Evolutionary conservation across 2,888 invertebrate species (phyloP).

Genomic region (Andricus curvator): DNA sequence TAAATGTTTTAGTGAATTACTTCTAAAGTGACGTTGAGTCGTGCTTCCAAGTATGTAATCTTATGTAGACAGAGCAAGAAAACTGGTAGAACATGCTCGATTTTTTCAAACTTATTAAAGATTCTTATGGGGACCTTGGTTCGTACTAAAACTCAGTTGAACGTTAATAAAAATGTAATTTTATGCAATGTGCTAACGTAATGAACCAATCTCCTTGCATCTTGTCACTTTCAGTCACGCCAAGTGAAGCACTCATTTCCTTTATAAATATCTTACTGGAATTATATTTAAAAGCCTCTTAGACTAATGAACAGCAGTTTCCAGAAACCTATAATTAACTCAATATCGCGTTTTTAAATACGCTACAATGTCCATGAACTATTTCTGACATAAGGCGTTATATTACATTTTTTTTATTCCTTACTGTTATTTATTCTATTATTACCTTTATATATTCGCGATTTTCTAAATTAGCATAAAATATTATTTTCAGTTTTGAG

Average conservation of each 20-base stretch:
- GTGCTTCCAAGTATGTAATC: constrained; percentile 5
- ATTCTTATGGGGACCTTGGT: not conserved
- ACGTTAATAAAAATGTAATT: constrained; percentile 24
- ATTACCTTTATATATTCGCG: too few relatives aligned
- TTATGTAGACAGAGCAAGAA: constrained; percentile 14
- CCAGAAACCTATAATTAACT: constrained; percentile 20
- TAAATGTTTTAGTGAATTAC: constrained; percentile 8
- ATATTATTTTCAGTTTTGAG: too few relatives aligned
- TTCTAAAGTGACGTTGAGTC: constrained; percentile 9
- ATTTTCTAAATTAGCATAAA: too few relatives aligned
- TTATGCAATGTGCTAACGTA: constrained; percentile 23
- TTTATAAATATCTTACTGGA: not conserved
- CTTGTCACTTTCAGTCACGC: constrained; percentile 34
- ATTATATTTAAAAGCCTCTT: constrained; percentile 17
- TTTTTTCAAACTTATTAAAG: constrained; percentile 2
- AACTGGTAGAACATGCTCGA: constrained; percentile 18
- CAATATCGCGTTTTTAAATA: not conserved
- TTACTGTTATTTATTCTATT: not conserved
- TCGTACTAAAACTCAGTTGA: not conserved
- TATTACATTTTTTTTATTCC: too few relatives aligned
- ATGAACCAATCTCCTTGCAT: constrained; percentile 31
- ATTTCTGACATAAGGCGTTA: not conserved
- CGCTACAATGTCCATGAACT: not conserved
- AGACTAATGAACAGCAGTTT: not conserved
- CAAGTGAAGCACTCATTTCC: constrained; percentile 3